phyloP scores from a whole-genome alignment of 1,140 invertebrate species.

The Sitobion miscanthi region DNA sequence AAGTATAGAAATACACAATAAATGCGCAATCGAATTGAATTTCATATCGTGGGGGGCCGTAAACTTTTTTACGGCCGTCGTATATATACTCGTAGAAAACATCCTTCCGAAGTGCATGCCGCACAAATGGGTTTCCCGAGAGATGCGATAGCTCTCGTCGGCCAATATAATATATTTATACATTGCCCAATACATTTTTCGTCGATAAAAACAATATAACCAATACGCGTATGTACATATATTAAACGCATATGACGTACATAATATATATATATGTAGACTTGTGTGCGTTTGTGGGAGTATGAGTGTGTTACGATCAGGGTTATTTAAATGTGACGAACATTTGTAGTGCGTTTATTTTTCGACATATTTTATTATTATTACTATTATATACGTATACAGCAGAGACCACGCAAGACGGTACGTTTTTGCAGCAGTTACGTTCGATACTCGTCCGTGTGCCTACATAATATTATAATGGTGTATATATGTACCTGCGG shows the following conservation, averaged over 20 bases:
- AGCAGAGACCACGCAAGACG: not conserved
- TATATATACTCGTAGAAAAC: not conserved
- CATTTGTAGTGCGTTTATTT: not conserved
- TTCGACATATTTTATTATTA: not conserved
- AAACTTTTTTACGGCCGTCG: constrained; percentile 26
- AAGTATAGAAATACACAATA: constrained; percentile 19
- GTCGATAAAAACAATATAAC: constrained; percentile 12
- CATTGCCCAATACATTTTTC: not conserved
- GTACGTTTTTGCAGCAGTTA: not conserved
- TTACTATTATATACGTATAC: not conserved
- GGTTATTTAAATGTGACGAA: constrained; percentile 4
- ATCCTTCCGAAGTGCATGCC: not conserved
- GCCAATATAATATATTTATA: not conserved
- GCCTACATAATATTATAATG: not conserved
- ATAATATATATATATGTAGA: too few relatives aligned
- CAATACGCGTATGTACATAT: not conserved
- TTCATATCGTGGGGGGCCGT: constrained; percentile 5
- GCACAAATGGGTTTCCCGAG: not conserved
- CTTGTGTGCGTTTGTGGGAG: not conserved
- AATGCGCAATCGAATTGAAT: constrained; percentile 10
- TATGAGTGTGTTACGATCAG: not conserved
- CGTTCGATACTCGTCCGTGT: not conserved
- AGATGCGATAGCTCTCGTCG: not conserved
- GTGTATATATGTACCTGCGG: not conserved
- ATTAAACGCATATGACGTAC: not conserved